A percentile compares a stretch with the other conserved stretches of the same genome.
These are phyloP conservation scores for Oriolus oriolus DNA, from an alignment of 2,113 vertebrate genomes.

Conservation along the genomic window DNA sequence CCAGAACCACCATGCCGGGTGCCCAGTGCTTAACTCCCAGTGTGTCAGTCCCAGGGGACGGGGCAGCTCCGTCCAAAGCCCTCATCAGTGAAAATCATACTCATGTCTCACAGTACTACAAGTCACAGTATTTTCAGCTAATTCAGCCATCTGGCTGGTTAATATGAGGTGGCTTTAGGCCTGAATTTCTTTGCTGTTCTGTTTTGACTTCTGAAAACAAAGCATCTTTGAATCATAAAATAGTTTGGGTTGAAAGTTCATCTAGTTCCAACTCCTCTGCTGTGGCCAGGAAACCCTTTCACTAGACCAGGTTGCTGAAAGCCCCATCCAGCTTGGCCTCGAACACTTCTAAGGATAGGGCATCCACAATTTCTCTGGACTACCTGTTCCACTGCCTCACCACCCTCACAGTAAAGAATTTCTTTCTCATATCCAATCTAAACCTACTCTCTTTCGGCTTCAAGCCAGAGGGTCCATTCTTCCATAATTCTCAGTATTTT, in stretches of 20 bases:
- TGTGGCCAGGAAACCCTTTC: neutral
- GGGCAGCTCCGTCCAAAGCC: neutral
- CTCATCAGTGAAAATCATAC: neutral
- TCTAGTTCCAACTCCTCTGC: neutral
- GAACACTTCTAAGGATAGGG: neutral
- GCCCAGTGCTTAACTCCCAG: neutral
- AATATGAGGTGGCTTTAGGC: neutral
- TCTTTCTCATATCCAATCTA: neutral
- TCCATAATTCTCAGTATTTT: neutral
- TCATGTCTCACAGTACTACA: neutral
- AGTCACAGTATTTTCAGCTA: neutral
- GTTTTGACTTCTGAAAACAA: neutral
- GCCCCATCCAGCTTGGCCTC: neutral
- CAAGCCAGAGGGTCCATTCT: neutral
- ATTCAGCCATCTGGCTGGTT: neutral
- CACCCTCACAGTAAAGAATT: neutral
- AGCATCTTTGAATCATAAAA: neutral
- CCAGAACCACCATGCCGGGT: accelerated
- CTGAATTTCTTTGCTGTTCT: neutral
- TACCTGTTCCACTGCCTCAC: neutral
- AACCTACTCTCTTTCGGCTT: neutral
- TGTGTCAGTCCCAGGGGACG: neutral
- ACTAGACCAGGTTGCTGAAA: neutral
- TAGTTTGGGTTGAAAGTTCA: neutral
- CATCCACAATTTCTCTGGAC: neutral